phyloP scores from a whole-genome alignment of 35 echinoderm and acorn worm species.

The Apostichopus parvimensis region DNA sequence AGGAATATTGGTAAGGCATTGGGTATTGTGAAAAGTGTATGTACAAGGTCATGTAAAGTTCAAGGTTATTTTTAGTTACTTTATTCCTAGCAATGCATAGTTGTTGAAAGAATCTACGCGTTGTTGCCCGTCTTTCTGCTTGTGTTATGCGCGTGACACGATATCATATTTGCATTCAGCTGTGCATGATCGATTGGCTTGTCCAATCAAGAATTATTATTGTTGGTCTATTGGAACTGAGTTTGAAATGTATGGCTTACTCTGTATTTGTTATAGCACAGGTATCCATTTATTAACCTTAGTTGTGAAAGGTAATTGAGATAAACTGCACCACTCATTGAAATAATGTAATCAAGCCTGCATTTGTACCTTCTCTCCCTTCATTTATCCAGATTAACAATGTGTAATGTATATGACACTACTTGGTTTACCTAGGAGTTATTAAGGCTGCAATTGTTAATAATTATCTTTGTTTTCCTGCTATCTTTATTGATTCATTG shows the following conservation, averaged over 20 bases:
- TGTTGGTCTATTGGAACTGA: not conserved
- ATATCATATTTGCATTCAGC: too few species aligned
- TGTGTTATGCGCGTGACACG: not conserved
- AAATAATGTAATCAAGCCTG: not conserved
- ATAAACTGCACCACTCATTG: not conserved
- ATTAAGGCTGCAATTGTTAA: not conserved
- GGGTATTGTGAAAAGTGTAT: not conserved
- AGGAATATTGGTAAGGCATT: constrained; percentile 27
- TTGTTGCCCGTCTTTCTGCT: not conserved
- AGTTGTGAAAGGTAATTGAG: not conserved
- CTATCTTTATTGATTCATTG: not conserved
- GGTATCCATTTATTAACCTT: not conserved
- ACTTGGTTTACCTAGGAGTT: not conserved
- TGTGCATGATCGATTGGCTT: too few species aligned
- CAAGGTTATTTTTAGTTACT: too few species aligned
- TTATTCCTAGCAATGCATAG: not conserved
- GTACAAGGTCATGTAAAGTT: too few species aligned
- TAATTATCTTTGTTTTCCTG: not conserved
- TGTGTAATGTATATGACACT: not conserved
- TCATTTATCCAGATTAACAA: not conserved
- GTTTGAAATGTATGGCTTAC: not conserved
- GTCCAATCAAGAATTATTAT: too few species aligned
- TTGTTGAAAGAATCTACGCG: not conserved
- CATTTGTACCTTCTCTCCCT: not conserved
- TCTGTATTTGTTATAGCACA: too few species aligned